Conservation (phyloP, 2,888 invertebrate genomes). For the Clostera curtula region DNA sequence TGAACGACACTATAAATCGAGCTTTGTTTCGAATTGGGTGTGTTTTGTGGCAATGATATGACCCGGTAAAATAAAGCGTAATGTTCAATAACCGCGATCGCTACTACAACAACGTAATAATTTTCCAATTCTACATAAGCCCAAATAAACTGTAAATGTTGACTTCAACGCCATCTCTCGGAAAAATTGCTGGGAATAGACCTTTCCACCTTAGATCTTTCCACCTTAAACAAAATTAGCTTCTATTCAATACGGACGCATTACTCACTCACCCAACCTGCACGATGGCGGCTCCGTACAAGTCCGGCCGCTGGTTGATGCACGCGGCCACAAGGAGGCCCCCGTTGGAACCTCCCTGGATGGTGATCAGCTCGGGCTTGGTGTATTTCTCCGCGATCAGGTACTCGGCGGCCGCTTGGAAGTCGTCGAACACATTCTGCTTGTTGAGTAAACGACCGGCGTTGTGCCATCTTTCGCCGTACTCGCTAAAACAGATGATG, state of each 20-base stretch:
- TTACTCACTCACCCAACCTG: constrained; percentile 88
- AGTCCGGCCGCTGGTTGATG: constrained; percentile 94
- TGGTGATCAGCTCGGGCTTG: constrained; percentile 80
- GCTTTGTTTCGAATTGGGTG: too few species aligned
- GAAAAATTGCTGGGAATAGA: too few species aligned
- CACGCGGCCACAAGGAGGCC: constrained; percentile 97
- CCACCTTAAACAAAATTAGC: too few species aligned
- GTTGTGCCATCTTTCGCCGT: constrained; percentile 98
- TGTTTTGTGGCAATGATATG: too few species aligned
- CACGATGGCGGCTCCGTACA: constrained; percentile 93
- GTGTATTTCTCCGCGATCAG: constrained; percentile 89
- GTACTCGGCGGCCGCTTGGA: constrained; percentile 93
- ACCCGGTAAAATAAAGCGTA: too few species aligned
- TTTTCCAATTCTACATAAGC: too few species aligned
- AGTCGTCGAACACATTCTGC: constrained; percentile 98
- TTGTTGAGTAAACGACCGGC: constrained; percentile 92
- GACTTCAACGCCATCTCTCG: too few species aligned
- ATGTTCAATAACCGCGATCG: too few species aligned
- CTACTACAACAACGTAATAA: too few species aligned
- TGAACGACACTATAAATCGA: too few species aligned
- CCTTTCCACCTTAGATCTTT: too few species aligned
- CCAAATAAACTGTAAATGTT: too few species aligned
- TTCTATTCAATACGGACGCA: not conserved
- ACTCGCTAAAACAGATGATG: constrained; percentile 84
- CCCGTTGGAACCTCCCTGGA: constrained; percentile 98